phyloP scores from a whole-genome alignment of 2,888 invertebrate genomes.

The Nasonia oneida region DNA sequence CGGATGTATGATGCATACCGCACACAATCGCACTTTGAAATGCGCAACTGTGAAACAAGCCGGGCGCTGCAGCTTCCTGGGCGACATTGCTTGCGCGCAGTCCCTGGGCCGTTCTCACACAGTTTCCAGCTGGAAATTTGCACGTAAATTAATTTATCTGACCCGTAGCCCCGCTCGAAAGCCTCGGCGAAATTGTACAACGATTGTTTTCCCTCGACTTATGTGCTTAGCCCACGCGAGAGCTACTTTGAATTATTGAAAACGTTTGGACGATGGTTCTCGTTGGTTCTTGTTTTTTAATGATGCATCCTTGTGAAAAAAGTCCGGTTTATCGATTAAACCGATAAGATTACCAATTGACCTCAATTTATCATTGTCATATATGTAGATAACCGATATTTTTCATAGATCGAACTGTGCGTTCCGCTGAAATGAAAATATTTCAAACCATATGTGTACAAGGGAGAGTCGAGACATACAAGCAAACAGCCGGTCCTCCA shows the following conservation, averaged over 20 bases:
- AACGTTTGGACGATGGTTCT: not conserved
- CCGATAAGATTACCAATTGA: no score
- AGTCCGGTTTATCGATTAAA: no score
- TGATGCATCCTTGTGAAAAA: no score
- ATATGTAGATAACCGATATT: no score
- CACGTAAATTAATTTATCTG: constrained; percentile 2
- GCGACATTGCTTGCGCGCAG: not conserved
- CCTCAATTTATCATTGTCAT: no score
- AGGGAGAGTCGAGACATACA: not conserved
- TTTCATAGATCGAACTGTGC: no score
- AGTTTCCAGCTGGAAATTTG: not conserved
- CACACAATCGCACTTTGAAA: not conserved
- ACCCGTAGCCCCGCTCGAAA: not conserved
- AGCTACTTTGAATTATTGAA: no score
- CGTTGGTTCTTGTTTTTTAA: not conserved
- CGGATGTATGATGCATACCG: not conserved
- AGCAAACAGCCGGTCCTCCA: not conserved
- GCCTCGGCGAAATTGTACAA: not conserved
- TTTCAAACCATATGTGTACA: not conserved
- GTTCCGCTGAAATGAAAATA: no score
- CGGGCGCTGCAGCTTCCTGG: not conserved
- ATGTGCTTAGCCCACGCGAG: no score
- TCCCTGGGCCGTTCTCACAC: not conserved
- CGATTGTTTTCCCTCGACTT: not conserved
- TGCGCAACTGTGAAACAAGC: not conserved